Base-by-base conservation (phyloP, 2,888 invertebrate species). In the Melikaiella ostensackeni region DNA sequence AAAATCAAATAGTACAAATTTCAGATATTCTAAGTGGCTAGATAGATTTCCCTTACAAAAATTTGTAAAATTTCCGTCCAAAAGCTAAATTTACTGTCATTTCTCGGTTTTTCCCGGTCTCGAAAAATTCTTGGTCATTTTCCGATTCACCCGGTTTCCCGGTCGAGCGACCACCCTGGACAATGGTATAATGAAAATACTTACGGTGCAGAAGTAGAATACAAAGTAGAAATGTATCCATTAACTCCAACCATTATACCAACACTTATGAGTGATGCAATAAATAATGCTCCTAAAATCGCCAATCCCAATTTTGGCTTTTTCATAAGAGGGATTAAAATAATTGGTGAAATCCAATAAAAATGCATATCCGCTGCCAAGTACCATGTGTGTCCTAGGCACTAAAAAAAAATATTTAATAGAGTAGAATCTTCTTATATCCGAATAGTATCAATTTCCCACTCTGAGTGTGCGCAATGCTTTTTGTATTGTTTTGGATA, bases 361-460 rank as follows among this genome's bases (percentile, higher is more conserved):
- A 94, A 86, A 84, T 94, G 94, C 83, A 93, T 94, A 83, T 94
- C 94, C n/a, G 94, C 93, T 4, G 93, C 92, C 59, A 94, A 87
- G 83, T 94, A 94, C 66, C 66, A 70, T 11, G 66, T 50, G 46
- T 70, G 66, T 5, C 66, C 66, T n/a, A 70, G 46, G n/a, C 66
- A 70, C 66, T 70, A 42, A 1, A 42, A 66, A 24, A n/a, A n/a
- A n/a, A 38, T n/a, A 35, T 21, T 63, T 35, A 8, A n/a, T 35
- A 63, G 7, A 62, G 19, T 19, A 50, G 50, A 50, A 50, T 6
- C 7, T 19, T 38, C 35, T 19, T 19, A 50, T 50, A 50, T 6
- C 19, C n/a, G 4, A 19, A 19, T n/a, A 19, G n/a, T 0, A 50
- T n/a, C n/a, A 50, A 38, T 38, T 38, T 38, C 11, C 35, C 2